These are phyloP conservation scores for Polyploca ridens DNA, from an alignment of 2,888 invertebrate genomes.

Conservation along the genomic window DNA sequence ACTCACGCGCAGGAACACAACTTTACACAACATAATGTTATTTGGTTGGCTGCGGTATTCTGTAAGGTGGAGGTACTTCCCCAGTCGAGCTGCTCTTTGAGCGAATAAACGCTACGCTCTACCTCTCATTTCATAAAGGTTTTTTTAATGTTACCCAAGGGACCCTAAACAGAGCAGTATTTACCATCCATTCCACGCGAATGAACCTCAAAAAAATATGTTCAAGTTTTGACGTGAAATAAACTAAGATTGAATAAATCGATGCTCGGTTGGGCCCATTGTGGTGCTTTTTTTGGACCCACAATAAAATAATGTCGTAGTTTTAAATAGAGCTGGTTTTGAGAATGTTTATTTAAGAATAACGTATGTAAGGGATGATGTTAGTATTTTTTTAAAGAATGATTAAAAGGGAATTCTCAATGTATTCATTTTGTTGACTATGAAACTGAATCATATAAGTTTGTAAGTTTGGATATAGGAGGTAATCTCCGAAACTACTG, in stretches of 20 bases:
- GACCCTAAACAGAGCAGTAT: constrained; percentile 39
- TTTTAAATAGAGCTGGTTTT: constrained; percentile 5
- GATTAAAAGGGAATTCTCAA: no score
- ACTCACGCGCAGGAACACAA: no score
- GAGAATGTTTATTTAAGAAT: not conserved
- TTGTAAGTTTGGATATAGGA: no score
- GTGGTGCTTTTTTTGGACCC: constrained; percentile 33
- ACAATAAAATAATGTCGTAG: constrained; percentile 9
- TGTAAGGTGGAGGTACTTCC: no score
- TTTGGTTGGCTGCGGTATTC: no score
- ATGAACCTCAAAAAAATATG: constrained; percentile 48
- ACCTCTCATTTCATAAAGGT: no score
- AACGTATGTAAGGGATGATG: not conserved
- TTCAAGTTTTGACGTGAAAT: constrained; percentile 46
- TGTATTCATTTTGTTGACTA: no score
- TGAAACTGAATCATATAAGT: no score
- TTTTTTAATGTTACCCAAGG: not conserved
- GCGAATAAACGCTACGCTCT: no score
- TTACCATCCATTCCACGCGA: constrained; percentile 58
- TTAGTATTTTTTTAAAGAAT: not conserved
- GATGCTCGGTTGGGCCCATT: constrained; percentile 45
- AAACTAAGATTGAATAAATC: constrained; percentile 54
- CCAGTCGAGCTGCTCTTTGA: no score
- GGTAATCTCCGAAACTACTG: no score
- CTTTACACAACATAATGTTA: no score